phyloP scores from a whole-genome alignment of 2,113 vertebrate genomes.

The Dasyprocta punctata region DNA sequence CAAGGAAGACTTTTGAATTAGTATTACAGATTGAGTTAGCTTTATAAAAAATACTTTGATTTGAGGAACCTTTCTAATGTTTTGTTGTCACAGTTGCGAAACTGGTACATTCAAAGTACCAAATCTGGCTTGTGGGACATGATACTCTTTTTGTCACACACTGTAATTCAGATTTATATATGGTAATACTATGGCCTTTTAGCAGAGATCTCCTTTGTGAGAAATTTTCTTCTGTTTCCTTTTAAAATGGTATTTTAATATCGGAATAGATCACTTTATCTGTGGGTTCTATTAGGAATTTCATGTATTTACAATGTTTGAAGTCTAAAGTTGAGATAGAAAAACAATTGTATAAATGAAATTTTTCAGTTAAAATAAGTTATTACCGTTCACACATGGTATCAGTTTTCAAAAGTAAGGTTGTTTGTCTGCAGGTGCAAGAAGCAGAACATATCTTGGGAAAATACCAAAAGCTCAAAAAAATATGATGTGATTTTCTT shows the following conservation, averaged over 20 bases:
- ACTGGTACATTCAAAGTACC: background rate
- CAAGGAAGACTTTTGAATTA: background rate
- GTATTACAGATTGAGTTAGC: background rate
- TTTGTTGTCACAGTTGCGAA: background rate
- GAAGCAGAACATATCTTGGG: slow-evolving; percentile 15
- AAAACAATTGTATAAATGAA: slow-evolving; percentile 44
- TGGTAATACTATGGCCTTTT: background rate
- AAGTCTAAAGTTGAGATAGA: slow-evolving; percentile 27
- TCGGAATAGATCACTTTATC: background rate
- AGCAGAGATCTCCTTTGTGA: slow-evolving; percentile 10
- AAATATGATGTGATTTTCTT: background rate
- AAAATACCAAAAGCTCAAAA: slow-evolving; percentile 13
- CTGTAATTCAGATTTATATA: background rate
- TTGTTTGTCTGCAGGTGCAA: background rate
- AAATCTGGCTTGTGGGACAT: background rate
- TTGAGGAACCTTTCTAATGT: background rate
- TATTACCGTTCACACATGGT: background rate
- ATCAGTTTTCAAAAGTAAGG: background rate
- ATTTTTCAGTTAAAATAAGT: background rate
- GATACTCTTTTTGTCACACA: background rate
- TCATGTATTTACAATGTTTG: slow-evolving; percentile 19
- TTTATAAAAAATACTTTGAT: background rate
- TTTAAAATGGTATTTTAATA: slow-evolving; percentile 44
- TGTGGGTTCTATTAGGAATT: slow-evolving; percentile 30
- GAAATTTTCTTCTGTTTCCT: background rate